Percentiles rank a stretch among this genome's conserved stretches.
Conservation (phyloP, 1,140 invertebrate species). For the Dendrolimus kikuchii region DNA sequence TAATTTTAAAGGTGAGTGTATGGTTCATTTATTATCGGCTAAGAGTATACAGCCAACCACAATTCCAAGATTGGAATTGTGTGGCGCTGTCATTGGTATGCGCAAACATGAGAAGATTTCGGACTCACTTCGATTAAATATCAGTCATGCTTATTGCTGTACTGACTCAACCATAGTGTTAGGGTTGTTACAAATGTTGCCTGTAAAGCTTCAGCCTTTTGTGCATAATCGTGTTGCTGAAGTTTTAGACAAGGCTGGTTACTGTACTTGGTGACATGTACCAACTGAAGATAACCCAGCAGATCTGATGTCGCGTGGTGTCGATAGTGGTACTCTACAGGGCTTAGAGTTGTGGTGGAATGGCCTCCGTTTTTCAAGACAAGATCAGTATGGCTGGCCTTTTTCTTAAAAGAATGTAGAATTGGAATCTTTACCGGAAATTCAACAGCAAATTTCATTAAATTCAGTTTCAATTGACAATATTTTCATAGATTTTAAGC, state of each 20-base stretch:
- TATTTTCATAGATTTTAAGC: too few species aligned
- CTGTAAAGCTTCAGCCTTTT: constrained; percentile 23
- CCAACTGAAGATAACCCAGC: too few species aligned
- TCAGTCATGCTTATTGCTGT: constrained; percentile 13
- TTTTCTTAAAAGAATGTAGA: too few species aligned
- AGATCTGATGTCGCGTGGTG: too few species aligned
- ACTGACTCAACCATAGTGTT: constrained; percentile 26
- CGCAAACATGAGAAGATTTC: constrained; percentile 12
- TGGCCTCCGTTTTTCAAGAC: too few species aligned
- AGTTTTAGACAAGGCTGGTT: constrained; percentile 34
- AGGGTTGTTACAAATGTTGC: constrained; percentile 25
- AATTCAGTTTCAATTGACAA: too few species aligned
- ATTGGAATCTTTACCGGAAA: too few species aligned
- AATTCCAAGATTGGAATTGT: constrained; percentile 12
- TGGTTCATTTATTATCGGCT: constrained; percentile 10
- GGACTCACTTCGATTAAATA: constrained; percentile 9
- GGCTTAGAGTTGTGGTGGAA: too few species aligned
- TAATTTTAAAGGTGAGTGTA: constrained; percentile 1
- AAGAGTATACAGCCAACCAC: background rate
- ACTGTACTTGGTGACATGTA: too few species aligned
- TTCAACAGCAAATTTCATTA: too few species aligned
- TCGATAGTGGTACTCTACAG: too few species aligned
- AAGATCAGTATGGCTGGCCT: too few species aligned
- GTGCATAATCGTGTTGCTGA: constrained; percentile 36
- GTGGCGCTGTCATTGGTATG: constrained; percentile 16